These are phyloP conservation scores for Odontocolon sp. DNA, from an alignment of 2,888 invertebrate species.

Conservation along the genomic window DNA sequence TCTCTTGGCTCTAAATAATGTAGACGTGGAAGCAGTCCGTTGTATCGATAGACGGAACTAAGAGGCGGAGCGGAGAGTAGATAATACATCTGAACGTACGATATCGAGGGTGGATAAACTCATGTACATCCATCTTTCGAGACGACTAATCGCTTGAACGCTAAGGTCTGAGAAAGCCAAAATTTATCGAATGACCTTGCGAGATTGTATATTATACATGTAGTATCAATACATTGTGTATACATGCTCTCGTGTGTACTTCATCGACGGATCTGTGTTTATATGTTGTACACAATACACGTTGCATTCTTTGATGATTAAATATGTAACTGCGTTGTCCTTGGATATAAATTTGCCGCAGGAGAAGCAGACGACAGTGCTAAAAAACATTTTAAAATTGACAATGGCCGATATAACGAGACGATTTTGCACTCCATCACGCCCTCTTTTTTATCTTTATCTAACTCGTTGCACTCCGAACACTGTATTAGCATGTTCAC, in stretches of 20 bases:
- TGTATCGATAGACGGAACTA: constrained; percentile 19
- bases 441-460: background rate
- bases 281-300: background rate
- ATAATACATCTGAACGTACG: constrained; percentile 48
- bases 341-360: background rate
- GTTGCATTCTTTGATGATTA: background rate
- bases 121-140: constrained; percentile 48
- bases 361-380: background rate
- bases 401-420: constrained; percentile 20
- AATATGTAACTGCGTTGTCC: constrained; percentile 8
- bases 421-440: constrained; percentile 12
- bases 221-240: too few relatives aligned
- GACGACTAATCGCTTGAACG: constrained; percentile 48
- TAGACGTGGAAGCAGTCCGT: constrained; percentile 25
- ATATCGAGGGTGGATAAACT: constrained; percentile 54
- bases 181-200: constrained; percentile 54
- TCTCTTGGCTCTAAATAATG: constrained; percentile 50
- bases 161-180: constrained; percentile 33
- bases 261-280: background rate
- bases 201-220: constrained; percentile 35
- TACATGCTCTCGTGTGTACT: too few relatives aligned
- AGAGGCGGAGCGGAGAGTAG: constrained; percentile 10
- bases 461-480: background rate
- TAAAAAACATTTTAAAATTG: background rate
- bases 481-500: constrained; percentile 27